Percentiles rank a stretch among this genome's conserved stretches.
phyloP scores from a whole-genome alignment of 2,797 vertebrate species.

The Phyllotis vaccarum region DNA sequence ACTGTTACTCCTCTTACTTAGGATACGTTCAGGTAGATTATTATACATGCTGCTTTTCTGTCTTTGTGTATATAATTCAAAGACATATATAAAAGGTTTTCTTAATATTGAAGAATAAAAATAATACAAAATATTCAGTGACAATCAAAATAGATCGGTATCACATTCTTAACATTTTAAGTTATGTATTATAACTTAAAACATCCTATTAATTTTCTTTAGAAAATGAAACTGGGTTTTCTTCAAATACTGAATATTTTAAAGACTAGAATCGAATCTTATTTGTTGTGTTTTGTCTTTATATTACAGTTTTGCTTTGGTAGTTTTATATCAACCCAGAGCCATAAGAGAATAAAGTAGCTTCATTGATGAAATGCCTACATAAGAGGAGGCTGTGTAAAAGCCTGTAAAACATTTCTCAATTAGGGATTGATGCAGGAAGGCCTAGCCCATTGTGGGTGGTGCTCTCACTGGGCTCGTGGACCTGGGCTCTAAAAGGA shows the following conservation, averaged over 20 bases:
- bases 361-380: background rate
- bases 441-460: no score
- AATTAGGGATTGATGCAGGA: background rate
- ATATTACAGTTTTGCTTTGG: background rate
- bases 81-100: background rate
- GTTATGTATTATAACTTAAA: background rate
- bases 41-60: background rate
- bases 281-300: background rate
- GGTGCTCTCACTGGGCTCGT: background rate
- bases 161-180: background rate
- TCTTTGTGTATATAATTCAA: background rate
- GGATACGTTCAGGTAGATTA: background rate
- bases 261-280: background rate
- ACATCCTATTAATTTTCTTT: background rate
- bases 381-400: background rate
- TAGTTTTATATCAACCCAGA: background rate
- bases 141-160: background rate
- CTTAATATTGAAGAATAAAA: conserved; percentile 29
- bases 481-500: background rate
- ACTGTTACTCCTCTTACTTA: background rate
- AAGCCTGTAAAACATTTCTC: background rate
- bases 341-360: background rate
- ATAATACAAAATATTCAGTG: background rate
- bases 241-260: background rate
- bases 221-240: conserved; percentile 34